These are phyloP conservation scores for Actinopyga echinites DNA, from an alignment of 53 echinoderm and acorn worm species.

Conservation along the genomic window DNA sequence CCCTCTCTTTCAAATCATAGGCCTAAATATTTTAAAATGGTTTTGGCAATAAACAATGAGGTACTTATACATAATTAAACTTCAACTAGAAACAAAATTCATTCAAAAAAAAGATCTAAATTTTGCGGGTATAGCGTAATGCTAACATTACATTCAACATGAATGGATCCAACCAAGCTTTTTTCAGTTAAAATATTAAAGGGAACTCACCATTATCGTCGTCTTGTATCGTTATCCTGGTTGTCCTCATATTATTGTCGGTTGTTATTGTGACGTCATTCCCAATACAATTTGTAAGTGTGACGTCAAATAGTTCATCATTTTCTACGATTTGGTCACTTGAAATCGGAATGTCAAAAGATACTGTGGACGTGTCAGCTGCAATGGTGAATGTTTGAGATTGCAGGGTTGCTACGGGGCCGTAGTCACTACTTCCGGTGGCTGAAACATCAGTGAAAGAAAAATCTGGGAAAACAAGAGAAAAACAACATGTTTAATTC, in stretches of 20 bases:
- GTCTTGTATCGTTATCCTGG: not conserved
- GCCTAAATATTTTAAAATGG: no score
- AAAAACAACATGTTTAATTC: not conserved
- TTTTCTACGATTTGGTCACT: not conserved
- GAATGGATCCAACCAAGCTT: no score
- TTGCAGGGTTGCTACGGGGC: not conserved
- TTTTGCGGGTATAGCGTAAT: no score
- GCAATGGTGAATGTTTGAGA: not conserved
- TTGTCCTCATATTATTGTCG: constrained; percentile 1
- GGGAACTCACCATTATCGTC: not conserved
- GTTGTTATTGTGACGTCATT: not conserved
- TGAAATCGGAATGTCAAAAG: not conserved
- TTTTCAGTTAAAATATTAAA: no score
- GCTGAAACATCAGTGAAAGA: constrained; percentile 7
- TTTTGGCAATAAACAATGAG: no score
- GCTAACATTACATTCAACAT: no score
- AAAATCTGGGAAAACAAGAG: not conserved
- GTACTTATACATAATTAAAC: no score
- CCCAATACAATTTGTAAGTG: not conserved
- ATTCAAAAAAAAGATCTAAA: no score
- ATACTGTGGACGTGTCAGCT: not conserved
- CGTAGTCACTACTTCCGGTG: not conserved
- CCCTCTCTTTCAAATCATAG: no score
- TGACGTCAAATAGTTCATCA: not conserved
- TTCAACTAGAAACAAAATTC: no score